Base-by-base conservation (phyloP, 2,888 invertebrate genomes). In the Carpatolechia fugitivella region DNA sequence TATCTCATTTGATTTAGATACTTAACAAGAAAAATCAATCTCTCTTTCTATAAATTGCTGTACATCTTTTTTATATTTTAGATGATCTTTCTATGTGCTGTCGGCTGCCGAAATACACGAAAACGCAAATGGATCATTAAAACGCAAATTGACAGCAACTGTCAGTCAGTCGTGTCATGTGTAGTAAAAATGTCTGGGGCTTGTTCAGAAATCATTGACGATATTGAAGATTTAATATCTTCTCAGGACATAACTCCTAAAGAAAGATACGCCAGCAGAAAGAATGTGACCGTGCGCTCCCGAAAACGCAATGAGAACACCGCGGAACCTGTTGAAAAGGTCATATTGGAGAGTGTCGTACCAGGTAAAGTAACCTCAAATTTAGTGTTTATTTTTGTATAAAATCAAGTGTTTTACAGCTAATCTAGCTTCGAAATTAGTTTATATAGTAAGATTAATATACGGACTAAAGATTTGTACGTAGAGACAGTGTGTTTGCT, bases 151-250 rank as follows among this genome's bases (percentile, higher is more conserved):
- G 44, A 30, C 18, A 44, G 16, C 20, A 1, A 31, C 30, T 44
- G 41, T 44, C 30, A 46, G 18, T 47, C 3, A 10, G 11, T 33
- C 96, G 0, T 33, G 33, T 33, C 33, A 11, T 35, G 47, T n/a
- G 48, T 24, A 40, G 31, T 16, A 67, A 90, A 82, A 74, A 93
- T 93, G 92, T 85, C 91, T 69, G 82, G 86, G 63, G 91, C 90
- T 57, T 93, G 93, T 74, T 90, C 89, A 66, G 95, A 94, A 85
- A 92, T 93, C 66, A 93, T 96, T 63, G 95, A 94, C 55, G 96
- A 96, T 83, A 96, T 96, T 59, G 96, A 96, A 83, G 96, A 96
- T 90, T 87, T 96, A 68, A 94, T 96, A 84, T 94, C 94, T 20
- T 92, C 95, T 0, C 94, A 96, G 65, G 95, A 96, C 72, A 93